Conservation (phyloP, 2,888 invertebrate genomes). For the Hemistola chrysoprasaria region DNA sequence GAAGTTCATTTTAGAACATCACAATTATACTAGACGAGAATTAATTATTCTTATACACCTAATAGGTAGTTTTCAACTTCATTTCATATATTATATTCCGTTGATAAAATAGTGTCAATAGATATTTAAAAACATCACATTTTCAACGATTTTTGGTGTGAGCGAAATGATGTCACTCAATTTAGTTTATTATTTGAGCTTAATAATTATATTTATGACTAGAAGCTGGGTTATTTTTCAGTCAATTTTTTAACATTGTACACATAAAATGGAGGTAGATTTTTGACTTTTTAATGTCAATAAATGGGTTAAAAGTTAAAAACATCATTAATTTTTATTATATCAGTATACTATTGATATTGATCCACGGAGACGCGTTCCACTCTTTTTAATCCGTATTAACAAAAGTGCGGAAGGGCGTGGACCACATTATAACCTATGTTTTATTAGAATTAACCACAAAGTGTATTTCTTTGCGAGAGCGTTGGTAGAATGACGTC, state of each 20-base stretch:
- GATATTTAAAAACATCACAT: conserved; percentile 69
- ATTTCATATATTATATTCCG: conserved; percentile 49
- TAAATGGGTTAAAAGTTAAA: conserved; percentile 8
- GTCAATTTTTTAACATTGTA: conserved; percentile 21
- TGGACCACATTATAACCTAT: too few species aligned
- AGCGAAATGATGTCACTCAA: conserved; percentile 48
- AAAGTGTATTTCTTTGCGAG: too few species aligned
- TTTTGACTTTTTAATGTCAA: conserved; percentile 15
- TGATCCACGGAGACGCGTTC: too few species aligned
- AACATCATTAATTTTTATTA: too few species aligned
- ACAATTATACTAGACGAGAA: conserved; percentile 57
- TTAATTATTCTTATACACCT: conserved; percentile 68
- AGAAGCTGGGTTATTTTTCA: conserved; percentile 38
- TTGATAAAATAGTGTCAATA: conserved; percentile 72
- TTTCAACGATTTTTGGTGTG: conserved; percentile 55
- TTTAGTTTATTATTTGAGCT: conserved; percentile 7
- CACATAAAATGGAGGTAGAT: conserved; percentile 31
- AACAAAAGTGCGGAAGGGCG: too few species aligned
- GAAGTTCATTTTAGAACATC: conserved; percentile 45
- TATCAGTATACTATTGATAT: too few species aligned
- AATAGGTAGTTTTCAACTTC: conserved; percentile 73
- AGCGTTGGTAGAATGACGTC: too few species aligned
- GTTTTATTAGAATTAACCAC: too few species aligned
- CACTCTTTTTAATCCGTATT: too few species aligned
- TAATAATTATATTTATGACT: conserved; percentile 43